A percentile compares a stretch with the other conserved stretches of the same genome.
These are phyloP conservation scores for Narcine bancroftii DNA, from an alignment of 2,113 vertebrate genomes.

Conservation along the genomic window DNA sequence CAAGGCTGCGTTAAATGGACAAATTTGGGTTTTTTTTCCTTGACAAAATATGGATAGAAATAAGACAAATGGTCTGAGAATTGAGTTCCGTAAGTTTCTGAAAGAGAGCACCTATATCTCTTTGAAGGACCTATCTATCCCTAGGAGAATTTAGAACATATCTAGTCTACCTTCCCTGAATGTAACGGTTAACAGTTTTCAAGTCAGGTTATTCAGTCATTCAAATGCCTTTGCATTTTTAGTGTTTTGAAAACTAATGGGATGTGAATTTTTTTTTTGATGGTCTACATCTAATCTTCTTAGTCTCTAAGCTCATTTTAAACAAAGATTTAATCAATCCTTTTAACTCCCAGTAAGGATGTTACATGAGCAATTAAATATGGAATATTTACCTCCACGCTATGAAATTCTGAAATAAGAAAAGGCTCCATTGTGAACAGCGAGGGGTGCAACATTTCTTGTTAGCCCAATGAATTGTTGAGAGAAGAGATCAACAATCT, in stretches of 20 bases:
- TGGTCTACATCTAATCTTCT: background rate
- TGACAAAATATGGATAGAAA: constrained; percentile 15
- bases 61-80: constrained; percentile 4
- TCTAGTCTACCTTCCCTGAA: background rate
- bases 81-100: background rate
- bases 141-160: constrained; percentile 1
- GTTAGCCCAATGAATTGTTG: background rate
- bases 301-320: background rate
- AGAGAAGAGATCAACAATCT: background rate
- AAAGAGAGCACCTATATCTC: constrained; percentile 21
- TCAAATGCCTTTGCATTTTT: background rate
- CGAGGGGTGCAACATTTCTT: background rate
- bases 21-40: background rate
- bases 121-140: background rate
- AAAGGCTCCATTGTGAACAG: background rate
- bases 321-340: background rate
- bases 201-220: background rate
- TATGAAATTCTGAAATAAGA: background rate
- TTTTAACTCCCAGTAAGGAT: background rate
- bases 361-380: background rate
- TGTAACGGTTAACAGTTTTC: background rate
- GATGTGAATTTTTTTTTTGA: background rate
- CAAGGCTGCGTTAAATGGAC: background rate
- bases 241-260: background rate
- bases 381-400: background rate